phyloP scores from a whole-genome alignment of 2,888 invertebrate genomes.

The Phaonia tiefii region DNA sequence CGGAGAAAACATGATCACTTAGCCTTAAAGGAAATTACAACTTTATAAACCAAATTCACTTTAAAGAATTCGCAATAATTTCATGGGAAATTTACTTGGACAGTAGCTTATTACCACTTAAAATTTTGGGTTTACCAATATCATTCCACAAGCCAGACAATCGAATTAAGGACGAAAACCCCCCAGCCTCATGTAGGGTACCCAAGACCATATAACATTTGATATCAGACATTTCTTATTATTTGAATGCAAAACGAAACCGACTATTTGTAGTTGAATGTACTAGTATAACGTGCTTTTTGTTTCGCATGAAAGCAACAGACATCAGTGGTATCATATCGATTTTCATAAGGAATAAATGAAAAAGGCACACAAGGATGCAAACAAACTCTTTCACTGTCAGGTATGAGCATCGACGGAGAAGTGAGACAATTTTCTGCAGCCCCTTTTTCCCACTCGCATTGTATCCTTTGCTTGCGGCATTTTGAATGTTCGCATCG shows the following conservation, averaged over 20 bases:
- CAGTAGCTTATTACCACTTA: no score
- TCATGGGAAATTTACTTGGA: no score
- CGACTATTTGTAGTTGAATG: slow-evolving; percentile 20
- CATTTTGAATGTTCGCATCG: background rate
- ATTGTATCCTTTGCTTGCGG: no score
- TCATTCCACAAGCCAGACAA: no score
- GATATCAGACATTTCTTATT: background rate
- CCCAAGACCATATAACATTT: background rate
- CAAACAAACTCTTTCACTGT: slow-evolving; percentile 1
- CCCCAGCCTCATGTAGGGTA: no score
- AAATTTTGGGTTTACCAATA: no score
- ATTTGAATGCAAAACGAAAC: background rate
- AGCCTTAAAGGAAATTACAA: no score
- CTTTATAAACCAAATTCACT: no score
- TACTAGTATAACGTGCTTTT: background rate
- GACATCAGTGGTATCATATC: slow-evolving; percentile 55
- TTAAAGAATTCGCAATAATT: no score
- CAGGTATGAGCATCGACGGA: background rate
- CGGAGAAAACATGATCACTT: no score
- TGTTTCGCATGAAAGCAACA: slow-evolving; percentile 32
- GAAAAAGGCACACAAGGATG: background rate
- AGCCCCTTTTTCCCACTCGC: no score
- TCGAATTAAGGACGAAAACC: no score
- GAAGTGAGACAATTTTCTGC: background rate
- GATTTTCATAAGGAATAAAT: slow-evolving; percentile 33